Conservation (phyloP, 1,140 invertebrate genomes). For the Aporrectodea caliginosa region DNA sequence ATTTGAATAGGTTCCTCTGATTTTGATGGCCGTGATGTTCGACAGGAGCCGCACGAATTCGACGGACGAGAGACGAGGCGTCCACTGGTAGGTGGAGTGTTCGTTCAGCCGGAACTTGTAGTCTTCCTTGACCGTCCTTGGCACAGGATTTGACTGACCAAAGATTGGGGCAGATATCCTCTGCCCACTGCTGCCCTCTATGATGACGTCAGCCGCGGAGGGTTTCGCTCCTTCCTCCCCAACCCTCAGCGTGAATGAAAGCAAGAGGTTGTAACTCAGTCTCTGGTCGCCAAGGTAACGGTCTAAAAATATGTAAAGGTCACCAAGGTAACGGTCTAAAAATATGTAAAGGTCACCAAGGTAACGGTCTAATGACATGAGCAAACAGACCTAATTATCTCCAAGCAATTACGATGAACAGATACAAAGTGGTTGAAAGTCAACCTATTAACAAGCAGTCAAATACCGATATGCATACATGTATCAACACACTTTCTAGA, state of each 20-base stretch:
- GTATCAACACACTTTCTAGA: no score
- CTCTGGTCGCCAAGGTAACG: conserved; percentile 88
- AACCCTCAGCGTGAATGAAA: conserved; percentile 84
- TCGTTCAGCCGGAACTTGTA: conserved; percentile 71
- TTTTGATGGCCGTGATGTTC: conserved; percentile 89
- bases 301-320: conserved; percentile 73
- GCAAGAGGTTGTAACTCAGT: conserved; percentile 86
- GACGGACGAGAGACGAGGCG: conserved; percentile 74
- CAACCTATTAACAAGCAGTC: no score
- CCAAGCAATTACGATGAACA: no score
- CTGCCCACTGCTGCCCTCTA: conserved; percentile 73
- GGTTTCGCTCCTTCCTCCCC: conserved; percentile 63
- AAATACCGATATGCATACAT: no score
- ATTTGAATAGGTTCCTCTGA: conserved; percentile 82
- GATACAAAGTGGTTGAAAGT: no score
- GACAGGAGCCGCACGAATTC: conserved; percentile 87
- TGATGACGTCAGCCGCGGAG: conserved; percentile 76
- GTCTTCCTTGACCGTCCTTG: conserved; percentile 63
- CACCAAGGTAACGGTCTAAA: conserved; percentile 78
- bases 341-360: conserved; percentile 87
- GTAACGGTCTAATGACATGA: conserved; percentile 71
- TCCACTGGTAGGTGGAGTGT: conserved; percentile 84
- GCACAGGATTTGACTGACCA: conserved; percentile 80
- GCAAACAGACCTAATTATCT: no score
- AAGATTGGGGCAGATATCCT: conserved; percentile 83